Base-by-base conservation (phyloP, 92 coral and sea anemone genomes). In the Porites lobata region DNA sequence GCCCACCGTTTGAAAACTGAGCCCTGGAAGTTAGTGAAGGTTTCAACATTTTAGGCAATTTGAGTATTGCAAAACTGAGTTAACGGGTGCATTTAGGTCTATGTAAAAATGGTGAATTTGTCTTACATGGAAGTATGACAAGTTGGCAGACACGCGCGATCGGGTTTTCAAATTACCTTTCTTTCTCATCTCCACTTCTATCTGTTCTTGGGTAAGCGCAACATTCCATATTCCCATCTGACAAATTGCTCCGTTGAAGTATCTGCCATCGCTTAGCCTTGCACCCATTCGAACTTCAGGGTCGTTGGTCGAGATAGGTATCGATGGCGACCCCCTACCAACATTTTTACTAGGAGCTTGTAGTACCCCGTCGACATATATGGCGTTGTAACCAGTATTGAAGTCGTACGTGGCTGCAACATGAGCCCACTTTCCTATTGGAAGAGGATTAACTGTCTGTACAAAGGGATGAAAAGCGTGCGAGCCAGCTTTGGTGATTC, bases 221-320 rank as follows among this genome's bases (percentile, higher is more conserved):
- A 81, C 50, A 61, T 81, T 47, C 24, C 14, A 81, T 9, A 81
- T 52, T 14, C 75, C 75, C 86, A 81, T 81, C 18, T 81, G 86
- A 54, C 77, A 9, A 26, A 81, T 81, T 1, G 75, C 75, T 10
- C 86, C 86, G 8, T 69, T 69, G 10, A 81, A 81, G 21, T 69
- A 57, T 81, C 86, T 69, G 11, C 38, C 19, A 57, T 81, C 86
- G 22, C 86, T 57, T 8, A 20, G 24, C 76, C 69, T 81, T 1
- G 56, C 86, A 52, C 86, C 86, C 86, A 81, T 81, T 54, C 86
- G 75, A 29, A 69, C 75, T 9, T 19, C 18, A 1, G 32, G 38
- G 19, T 81, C n/a, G 7, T 38, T 38, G 6, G 51, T 15, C 1
- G 79, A 53, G 22, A 75, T 75, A 38, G 47, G 47, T 38, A 4